A percentile compares a stretch with the other conserved stretches of the same genome.
Conservation (phyloP, 2,797 vertebrate genomes). For the Alouatta caraya region DNA sequence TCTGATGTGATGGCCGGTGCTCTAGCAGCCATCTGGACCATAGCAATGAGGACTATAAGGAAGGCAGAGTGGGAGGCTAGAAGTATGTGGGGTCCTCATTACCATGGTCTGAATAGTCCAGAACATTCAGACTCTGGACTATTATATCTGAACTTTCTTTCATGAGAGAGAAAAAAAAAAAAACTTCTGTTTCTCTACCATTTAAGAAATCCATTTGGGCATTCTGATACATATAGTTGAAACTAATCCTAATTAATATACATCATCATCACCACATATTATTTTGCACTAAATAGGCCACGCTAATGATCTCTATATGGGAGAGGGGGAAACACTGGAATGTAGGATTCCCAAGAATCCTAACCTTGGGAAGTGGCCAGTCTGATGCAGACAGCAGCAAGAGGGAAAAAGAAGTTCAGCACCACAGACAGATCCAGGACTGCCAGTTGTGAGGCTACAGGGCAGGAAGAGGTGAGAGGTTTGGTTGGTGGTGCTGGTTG, state of each 20-base stretch:
- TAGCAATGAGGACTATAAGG: neutral
- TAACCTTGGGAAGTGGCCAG: neutral
- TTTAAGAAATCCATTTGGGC: neutral
- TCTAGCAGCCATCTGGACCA: neutral
- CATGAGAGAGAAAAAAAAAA: neutral
- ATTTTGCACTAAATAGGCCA: neutral
- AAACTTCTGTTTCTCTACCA: constrained; percentile 1
- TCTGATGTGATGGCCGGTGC: neutral
- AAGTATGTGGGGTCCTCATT: neutral
- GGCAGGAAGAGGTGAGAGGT: neutral
- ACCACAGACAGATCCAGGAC: constrained; percentile 59
- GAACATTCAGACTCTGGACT: neutral
- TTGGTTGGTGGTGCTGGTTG: neutral
- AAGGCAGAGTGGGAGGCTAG: neutral
- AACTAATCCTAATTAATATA: neutral
- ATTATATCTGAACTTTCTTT: neutral
- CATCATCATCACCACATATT: neutral
- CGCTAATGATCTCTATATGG: neutral
- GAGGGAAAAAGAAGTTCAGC: constrained; percentile 17
- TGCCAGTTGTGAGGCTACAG: fast-evolving
- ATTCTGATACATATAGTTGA: neutral
- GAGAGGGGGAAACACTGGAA: neutral
- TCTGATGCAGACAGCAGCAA: neutral
- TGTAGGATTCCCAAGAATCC: neutral
- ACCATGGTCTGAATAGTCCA: neutral